Percentiles rank a stretch among this genome's conserved stretches.
Conservation (phyloP, 2,888 invertebrate species). For the Drosophila leonis region DNA sequence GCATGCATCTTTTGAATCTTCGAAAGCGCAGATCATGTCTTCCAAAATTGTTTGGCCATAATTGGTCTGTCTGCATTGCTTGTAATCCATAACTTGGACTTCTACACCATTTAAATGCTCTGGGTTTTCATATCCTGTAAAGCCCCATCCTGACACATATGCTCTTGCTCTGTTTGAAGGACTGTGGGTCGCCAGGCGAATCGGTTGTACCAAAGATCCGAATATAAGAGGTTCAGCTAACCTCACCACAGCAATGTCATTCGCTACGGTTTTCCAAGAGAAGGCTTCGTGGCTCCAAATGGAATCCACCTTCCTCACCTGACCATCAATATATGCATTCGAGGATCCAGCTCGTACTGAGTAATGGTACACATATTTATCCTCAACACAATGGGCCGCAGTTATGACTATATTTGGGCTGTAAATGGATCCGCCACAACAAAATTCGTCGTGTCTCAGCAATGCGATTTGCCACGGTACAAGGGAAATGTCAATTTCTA, state of each 20-base stretch:
- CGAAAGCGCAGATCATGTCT: constrained; percentile 10
- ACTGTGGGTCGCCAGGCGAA: background rate
- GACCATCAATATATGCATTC: background rate
- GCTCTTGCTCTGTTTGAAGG: background rate
- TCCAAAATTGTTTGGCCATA: background rate
- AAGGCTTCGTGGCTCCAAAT: background rate
- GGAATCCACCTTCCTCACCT: background rate
- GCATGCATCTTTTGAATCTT: background rate
- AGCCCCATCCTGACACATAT: constrained; percentile 3
- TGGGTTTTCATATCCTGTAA: background rate
- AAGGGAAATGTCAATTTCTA: background rate
- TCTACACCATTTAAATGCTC: background rate
- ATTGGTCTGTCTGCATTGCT: background rate
- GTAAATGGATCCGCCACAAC: constrained; percentile 3
- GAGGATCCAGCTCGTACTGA: constrained; percentile 10
- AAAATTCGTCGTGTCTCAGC: accelerated
- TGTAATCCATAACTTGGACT: background rate
- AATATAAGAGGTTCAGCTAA: background rate
- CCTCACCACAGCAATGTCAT: constrained; percentile 6
- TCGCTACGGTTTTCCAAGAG: background rate
- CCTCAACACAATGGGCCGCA: constrained; percentile 9
- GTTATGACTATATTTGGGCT: constrained; percentile 4
- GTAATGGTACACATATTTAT: accelerated
- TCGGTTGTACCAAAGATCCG: background rate
- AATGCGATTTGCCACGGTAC: constrained; percentile 3